Percentiles rank a stretch among this genome's conserved stretches.
phyloP scores from a whole-genome alignment of 2,113 vertebrate genomes.

The Dendropsophus ebraccatus region DNA sequence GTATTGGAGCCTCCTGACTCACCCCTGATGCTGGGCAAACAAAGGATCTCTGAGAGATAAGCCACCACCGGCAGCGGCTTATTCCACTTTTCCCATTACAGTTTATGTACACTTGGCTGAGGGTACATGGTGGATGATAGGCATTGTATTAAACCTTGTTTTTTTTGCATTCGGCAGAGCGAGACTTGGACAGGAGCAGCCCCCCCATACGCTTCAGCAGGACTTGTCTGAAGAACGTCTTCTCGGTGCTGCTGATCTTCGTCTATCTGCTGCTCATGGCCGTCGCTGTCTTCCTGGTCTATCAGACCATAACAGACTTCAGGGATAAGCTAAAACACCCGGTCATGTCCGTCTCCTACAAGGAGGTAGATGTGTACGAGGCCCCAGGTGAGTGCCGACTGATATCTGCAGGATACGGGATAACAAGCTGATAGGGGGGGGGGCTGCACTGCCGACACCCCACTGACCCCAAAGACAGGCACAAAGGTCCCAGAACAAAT shows the following conservation, averaged over 20 bases:
- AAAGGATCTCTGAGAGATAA: too few species aligned
- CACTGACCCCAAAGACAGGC: too few species aligned
- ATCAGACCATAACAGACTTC: slow-evolving; percentile 95
- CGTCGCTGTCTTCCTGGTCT: slow-evolving; percentile 91
- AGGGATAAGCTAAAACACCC: slow-evolving; percentile 90
- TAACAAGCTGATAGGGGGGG: neutral
- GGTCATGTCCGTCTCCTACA: slow-evolving; percentile 95
- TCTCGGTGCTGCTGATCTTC: slow-evolving; percentile 89
- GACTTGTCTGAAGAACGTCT: slow-evolving; percentile 91
- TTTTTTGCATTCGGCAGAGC: slow-evolving; percentile 70
- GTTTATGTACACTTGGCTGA: too few species aligned
- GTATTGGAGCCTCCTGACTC: too few species aligned
- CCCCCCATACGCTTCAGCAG: slow-evolving; percentile 81
- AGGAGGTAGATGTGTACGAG: slow-evolving; percentile 89
- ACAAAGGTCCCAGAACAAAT: too few species aligned
- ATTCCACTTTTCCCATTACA: too few species aligned
- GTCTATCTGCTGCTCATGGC: slow-evolving; percentile 92
- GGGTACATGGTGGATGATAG: too few species aligned
- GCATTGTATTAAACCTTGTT: too few species aligned
- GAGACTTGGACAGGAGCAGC: slow-evolving; percentile 69
- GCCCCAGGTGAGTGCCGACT: slow-evolving; percentile 80
- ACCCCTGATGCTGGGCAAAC: too few species aligned
- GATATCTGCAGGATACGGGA: neutral
- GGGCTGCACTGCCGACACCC: too few species aligned
- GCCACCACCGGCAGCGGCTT: too few species aligned